Percentiles rank a stretch among this genome's conserved stretches.
Conservation (phyloP, 2,797 vertebrate genomes). For the Lagocephalus sceleratus region DNA sequence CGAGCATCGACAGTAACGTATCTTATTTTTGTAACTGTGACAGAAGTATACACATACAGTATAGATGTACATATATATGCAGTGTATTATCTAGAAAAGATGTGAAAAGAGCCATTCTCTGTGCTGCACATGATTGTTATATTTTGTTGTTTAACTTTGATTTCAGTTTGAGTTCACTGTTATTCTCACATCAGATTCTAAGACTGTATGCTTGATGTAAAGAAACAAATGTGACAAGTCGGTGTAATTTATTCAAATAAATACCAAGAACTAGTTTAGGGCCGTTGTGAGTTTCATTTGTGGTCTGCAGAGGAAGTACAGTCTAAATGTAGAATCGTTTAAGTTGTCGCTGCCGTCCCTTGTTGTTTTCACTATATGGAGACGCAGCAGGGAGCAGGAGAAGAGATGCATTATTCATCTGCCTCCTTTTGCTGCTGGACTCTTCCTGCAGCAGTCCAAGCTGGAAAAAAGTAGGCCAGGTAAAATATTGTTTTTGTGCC, state of each 20-base stretch:
- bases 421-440: slow-evolving; percentile 22
- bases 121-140: slow-evolving; percentile 75
- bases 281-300: slow-evolving; percentile 3
- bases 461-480: slow-evolving; percentile 24
- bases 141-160: slow-evolving; percentile 37
- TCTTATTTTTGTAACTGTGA: slow-evolving; percentile 85
- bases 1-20: slow-evolving; percentile 81
- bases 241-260: slow-evolving; percentile 82
- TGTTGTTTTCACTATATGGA: background rate
- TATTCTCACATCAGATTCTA: slow-evolving; percentile 70
- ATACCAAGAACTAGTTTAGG: slow-evolving; percentile 55
- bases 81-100: slow-evolving; percentile 65
- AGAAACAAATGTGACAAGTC: slow-evolving; percentile 67
- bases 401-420: slow-evolving; percentile 41
- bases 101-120: slow-evolving; percentile 64
- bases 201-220: slow-evolving; percentile 76
- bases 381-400: slow-evolving; percentile 6
- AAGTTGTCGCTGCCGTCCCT: background rate
- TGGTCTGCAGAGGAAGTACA: background rate
- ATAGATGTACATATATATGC: slow-evolving; percentile 73
- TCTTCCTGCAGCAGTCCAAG: slow-evolving; percentile 22
- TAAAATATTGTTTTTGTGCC: slow-evolving; percentile 14
- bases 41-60: slow-evolving; percentile 69
- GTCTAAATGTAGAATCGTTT: background rate
- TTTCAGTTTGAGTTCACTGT: slow-evolving; percentile 50